phyloP scores from a whole-genome alignment of 2,113 vertebrate species.

The Chaetorhynchus papuensis region DNA sequence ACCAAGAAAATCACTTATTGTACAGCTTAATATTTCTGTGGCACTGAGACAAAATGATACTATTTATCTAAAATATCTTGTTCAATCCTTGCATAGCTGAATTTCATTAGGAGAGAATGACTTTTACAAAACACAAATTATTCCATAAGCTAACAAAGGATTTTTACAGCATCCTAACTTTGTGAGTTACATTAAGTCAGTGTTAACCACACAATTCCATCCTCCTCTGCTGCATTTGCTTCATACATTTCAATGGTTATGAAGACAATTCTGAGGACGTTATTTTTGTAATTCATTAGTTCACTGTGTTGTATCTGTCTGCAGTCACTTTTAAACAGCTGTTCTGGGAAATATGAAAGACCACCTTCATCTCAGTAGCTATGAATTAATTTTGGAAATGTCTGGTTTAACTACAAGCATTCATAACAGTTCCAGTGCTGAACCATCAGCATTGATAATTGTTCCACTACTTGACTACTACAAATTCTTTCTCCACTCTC shows the following conservation, averaged over 20 bases:
- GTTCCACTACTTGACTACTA: not conserved
- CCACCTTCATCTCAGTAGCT: not conserved
- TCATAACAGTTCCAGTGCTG: not conserved
- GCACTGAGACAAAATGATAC: fast-evolving
- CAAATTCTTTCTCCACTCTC: not conserved
- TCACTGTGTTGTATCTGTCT: not conserved
- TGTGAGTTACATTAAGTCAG: not conserved
- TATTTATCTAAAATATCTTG: not conserved
- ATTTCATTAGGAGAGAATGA: not conserved
- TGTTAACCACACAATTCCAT: not conserved
- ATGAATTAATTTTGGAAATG: not conserved
- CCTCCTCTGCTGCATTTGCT: not conserved
- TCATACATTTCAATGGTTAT: not conserved
- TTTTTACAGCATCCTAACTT: not conserved
- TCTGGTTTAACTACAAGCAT: not conserved
- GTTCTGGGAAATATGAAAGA: not conserved
- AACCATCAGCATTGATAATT: not conserved
- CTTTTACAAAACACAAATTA: not conserved
- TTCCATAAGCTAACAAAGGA: not conserved
- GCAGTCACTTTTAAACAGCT: not conserved
- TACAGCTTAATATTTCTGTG: not conserved
- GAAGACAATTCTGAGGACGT: not conserved
- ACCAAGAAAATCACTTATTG: not conserved
- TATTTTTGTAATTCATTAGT: not conserved
- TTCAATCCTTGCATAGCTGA: not conserved